Base-by-base conservation (phyloP, 1,140 invertebrate genomes). In the Drosophila nebulosa region DNA sequence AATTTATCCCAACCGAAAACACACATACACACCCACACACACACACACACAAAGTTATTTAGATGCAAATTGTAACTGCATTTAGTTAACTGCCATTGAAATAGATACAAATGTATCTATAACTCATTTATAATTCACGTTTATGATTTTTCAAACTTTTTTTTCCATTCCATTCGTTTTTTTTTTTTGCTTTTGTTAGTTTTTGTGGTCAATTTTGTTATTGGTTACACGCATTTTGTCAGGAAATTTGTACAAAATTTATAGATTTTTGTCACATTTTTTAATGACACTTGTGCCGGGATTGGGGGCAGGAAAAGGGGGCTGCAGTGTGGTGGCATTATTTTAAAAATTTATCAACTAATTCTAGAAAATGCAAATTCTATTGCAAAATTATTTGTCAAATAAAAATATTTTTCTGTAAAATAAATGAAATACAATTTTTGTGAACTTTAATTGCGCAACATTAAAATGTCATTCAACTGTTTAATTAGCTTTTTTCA, bases 381-480 rank as follows among this genome's bases (percentile, higher is more conserved):
- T 27, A 9, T 32, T 27, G 39, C 16, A 46, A 42, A 42, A 4
- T 32, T 32, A 18, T 21, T 42, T 21, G 16, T 9, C 39, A 18
- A 42, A 42, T 6, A 42, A 9, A 42, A 1, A 42, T 42, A 3
- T 42, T 18, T n/a, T n/a, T n/a, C n/a, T 46, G 39, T 64, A 56
- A 36, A 27, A 64, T 64, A 5, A 30, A 30, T 50, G 36, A 58
- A 67, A 74, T 67, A 46, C 55, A 56, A 30, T 9, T 57, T 70
- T 57, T 27, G 58, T n/a, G 26, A 35, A 68, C 62, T 77, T 88
- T 81, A 86, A 86, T 86, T 86, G 81, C 58, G 10, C 30, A 65
- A 57, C 83, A 88, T 86, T 86, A 81, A 86, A 88, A 81, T 88
- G 81, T 86, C 81, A 86, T 86, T 86, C 81, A 88, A 86, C 81